Percentiles rank a stretch among this genome's conserved stretches.
These are phyloP conservation scores for Pandemis heparana DNA, from an alignment of 2,888 invertebrate species.

Conservation along the genomic window DNA sequence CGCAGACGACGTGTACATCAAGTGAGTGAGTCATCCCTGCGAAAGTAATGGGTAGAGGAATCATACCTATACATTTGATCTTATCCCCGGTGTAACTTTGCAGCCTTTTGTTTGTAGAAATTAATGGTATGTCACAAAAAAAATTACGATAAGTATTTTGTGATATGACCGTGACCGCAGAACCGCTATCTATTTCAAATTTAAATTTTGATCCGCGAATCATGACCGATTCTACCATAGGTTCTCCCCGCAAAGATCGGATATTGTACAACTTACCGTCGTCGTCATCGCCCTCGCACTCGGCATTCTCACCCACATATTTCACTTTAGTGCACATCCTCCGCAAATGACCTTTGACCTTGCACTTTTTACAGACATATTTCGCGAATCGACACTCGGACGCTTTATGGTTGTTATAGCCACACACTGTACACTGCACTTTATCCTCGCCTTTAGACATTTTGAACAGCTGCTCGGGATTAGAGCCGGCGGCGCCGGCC, in stretches of 20 bases:
- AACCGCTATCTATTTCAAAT: conserved; percentile 1
- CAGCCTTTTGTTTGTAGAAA: conserved; percentile 37
- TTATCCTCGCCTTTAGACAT: not conserved
- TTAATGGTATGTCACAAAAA: conserved; percentile 38
- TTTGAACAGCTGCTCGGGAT: no score
- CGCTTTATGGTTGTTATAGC: not conserved
- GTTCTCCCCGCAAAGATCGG: not conserved
- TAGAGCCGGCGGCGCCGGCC: no score
- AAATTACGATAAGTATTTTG: not conserved
- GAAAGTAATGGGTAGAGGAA: conserved; percentile 37
- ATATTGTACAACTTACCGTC: conserved; percentile 11
- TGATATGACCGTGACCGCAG: not conserved
- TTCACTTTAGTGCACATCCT: no score
- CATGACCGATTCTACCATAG: not conserved
- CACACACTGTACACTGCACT: conserved; percentile 4
- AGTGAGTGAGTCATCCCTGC: conserved; percentile 33
- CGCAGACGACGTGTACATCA: conserved; percentile 44
- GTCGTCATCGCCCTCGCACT: not conserved
- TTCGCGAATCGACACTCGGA: conserved; percentile 10
- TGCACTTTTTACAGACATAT: no score
- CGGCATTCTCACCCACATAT: not conserved
- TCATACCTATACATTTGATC: conserved; percentile 43
- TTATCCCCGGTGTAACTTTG: conserved; percentile 43
- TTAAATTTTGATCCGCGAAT: not conserved
- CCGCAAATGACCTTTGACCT: conserved; percentile 2